Evolutionary conservation across 2,797 vertebrate species (phyloP).

Genomic region (Amblyraja radiata): DNA sequence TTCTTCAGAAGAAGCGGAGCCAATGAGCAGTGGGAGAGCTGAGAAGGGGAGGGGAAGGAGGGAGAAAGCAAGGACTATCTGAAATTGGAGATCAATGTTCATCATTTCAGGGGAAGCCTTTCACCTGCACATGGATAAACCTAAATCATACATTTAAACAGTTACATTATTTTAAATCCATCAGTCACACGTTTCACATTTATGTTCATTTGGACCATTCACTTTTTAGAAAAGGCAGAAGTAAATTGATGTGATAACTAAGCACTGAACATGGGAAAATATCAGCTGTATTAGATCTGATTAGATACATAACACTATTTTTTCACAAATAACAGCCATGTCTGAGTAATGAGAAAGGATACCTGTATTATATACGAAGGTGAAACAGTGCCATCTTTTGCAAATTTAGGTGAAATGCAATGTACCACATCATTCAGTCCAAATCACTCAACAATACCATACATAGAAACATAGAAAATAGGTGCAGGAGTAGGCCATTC

Average conservation of each 20-base stretch:
- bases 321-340: not conserved
- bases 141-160: not conserved
- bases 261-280: not conserved
- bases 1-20: too few relatives aligned
- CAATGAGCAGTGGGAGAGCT: too few relatives aligned
- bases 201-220: not conserved
- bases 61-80: too few relatives aligned
- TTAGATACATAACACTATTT: not conserved
- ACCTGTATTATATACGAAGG: not conserved
- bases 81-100: too few relatives aligned
- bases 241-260: not conserved
- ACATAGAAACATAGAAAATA: too few relatives aligned
- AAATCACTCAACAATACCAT: not conserved
- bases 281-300: not conserved
- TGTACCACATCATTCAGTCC: not conserved
- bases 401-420: not conserved
- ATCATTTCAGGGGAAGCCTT: not conserved
- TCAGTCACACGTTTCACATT: not conserved
- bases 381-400: conserved; percentile 30
- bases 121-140: not conserved
- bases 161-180: not conserved
- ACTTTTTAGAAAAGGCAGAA: not conserved
- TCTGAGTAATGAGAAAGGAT: not conserved
- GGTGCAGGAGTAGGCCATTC: too few relatives aligned
- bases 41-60: too few relatives aligned